Base-by-base conservation (phyloP, 2,797 vertebrate genomes). In the Hypotaenidia okinawae region DNA sequence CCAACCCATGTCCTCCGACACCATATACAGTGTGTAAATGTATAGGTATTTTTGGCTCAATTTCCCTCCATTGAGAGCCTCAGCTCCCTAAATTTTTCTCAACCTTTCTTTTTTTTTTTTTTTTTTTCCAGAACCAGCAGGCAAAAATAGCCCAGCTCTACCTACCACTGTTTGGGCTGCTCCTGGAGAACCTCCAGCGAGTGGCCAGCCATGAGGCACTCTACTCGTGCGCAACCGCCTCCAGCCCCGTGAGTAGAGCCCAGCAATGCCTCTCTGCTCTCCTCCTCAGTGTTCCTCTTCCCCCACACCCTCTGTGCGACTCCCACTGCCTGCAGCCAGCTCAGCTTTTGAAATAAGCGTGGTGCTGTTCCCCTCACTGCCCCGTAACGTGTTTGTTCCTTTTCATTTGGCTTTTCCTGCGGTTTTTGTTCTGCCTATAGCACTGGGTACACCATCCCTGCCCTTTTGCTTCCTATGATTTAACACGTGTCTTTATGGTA, bases 101-200 rank as follows among this genome's bases (percentile, higher is more conserved):
- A 23, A 47, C 5, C 13, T 54, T 23, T 82, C 93, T 43, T 43
- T 43, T 43, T 43, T 43, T 17, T 43, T 95, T 95, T 91, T 97
- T 96, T 91, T 43, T 43, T 47, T 47, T 22, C 45, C 97, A 99
- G 99, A 99, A 99, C 96, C 99, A 99, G 55, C 99, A 99, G 97
- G 98, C 99, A 66, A 98, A 99, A 94, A 99, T 99, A 77, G 99
- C 99, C 89, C 97, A 99, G 80, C 98, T 99, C 47, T 99, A 99
- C 97, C 98, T 99, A 80, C 99, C 99, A 0, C 97, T 99, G 18
- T 97, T 99, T 0, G 99, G 99, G 94, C 97, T 99, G 93, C 98
- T 99, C 41, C 98, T 99, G 97, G 99, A 99, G 96, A 99, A 99
- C 95, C 94, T 99, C 89, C 98, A 98, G 95, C 98, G 98, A 30